phyloP scores from a whole-genome alignment of 2,797 vertebrate genomes.

The Fistularia tabacaria region DNA sequence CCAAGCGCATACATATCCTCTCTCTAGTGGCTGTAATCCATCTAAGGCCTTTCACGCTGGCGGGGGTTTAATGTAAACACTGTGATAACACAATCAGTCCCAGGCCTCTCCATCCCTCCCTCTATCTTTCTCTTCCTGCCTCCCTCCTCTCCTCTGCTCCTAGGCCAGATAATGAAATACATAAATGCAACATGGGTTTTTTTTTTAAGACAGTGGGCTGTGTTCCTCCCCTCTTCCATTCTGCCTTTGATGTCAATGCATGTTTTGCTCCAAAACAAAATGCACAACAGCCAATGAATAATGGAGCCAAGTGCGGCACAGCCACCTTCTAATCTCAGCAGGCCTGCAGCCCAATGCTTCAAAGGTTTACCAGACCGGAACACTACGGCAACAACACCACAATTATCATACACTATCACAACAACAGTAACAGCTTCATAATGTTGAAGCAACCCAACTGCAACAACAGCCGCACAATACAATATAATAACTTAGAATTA shows the following conservation, averaged over 20 bases:
- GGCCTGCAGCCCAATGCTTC: slow-evolving; percentile 50
- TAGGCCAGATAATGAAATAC: slow-evolving; percentile 64
- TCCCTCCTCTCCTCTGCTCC: slow-evolving; percentile 33
- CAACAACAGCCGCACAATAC: slow-evolving; percentile 1
- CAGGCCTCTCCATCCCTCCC: slow-evolving; percentile 37
- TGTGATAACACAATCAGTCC: slow-evolving; percentile 53
- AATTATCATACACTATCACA: slow-evolving; percentile 19
- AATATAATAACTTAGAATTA: neutral
- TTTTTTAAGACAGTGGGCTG: slow-evolving; percentile 49
- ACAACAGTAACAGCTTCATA: slow-evolving; percentile 17
- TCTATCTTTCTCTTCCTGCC: slow-evolving; percentile 33
- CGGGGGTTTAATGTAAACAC: slow-evolving; percentile 54
- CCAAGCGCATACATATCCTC: slow-evolving; percentile 4
- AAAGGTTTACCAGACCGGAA: slow-evolving; percentile 24
- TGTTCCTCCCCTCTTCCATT: slow-evolving; percentile 42
- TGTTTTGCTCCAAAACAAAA: slow-evolving; percentile 47
- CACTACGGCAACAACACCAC: slow-evolving; percentile 17
- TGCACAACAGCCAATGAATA: slow-evolving; percentile 58
- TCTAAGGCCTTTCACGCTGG: slow-evolving; percentile 31
- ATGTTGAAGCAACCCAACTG: slow-evolving; percentile 2
- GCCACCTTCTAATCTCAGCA: slow-evolving; percentile 65
- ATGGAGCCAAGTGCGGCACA: slow-evolving; percentile 47
- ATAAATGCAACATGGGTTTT: slow-evolving; percentile 60
- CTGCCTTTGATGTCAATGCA: slow-evolving; percentile 45
- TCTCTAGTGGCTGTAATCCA: slow-evolving; percentile 30